Evolutionary conservation across 64 coral and sea anemone species (phyloP), one percentile per base, ranked within the genome.

Genomic region (Dendrophyllia cribrosa): DNA sequence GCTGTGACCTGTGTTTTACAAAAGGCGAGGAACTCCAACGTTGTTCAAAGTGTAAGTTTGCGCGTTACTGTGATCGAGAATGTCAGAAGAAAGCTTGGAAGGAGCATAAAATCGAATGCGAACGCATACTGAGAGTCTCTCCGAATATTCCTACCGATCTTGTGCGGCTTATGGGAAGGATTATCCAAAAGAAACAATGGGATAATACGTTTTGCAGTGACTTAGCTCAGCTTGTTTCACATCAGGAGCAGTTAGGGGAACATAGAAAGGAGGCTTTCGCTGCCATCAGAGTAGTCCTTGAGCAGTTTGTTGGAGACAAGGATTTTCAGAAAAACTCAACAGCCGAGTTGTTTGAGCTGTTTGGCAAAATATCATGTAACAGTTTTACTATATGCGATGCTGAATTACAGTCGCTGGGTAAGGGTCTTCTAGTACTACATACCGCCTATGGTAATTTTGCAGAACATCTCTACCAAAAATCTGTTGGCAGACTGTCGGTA

Each of bases 311-410:
- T 43, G 78, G 91, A 20, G 83, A 88, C 7, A 72, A 82, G 5
- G 68, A 87, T 46, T 86, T 95, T 51, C 53, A 50, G 3, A 68
- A 69, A 65, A 53, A 16, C 51, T 90, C 82, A 87, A 56, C 70
- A 5, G 47, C 12, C 4, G 88, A 88, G 8, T 16, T 95, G 21
- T 91, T 99, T 93, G 83, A 94, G 47, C 72, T 99, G 20, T 99
- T 99, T 94, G 88, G 94, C 34, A 96, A 99, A 85, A 87, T 99
- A 66, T 91, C 91, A 10, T 99, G 91, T 17, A 99, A 99, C 61
- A 93, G 94, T 78, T 99, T 99, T 88, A 96, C 94, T 59, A 99
- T 99, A 45, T 96, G 94, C 65, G 94, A 99, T 84, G 91, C 60
- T 14, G 97, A 99, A 77, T 88, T 96, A 70, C 91, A 96, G 52